Evolutionary conservation across 2,797 vertebrate species (phyloP).

Genomic region (Meda fulgida): DNA sequence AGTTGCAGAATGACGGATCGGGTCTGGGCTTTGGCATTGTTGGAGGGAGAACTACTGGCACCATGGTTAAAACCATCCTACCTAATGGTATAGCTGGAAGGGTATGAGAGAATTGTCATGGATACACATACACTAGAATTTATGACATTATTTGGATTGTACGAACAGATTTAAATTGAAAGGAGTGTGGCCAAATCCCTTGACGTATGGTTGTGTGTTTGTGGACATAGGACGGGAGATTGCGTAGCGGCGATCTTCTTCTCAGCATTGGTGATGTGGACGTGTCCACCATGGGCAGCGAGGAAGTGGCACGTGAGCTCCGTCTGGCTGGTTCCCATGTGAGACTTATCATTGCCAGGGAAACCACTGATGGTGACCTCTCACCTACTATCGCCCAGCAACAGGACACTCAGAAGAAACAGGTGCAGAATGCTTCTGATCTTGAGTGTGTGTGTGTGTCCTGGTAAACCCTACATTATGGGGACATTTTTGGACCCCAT

Average conservation of each 20-base stretch:
- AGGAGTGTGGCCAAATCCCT: background rate
- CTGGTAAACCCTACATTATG: too few species aligned
- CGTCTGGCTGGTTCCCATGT: constrained; percentile 88
- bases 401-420: constrained; percentile 67
- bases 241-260: constrained; percentile 90
- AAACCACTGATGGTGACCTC: constrained; percentile 76
- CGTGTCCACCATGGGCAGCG: constrained; percentile 88
- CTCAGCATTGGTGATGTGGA: constrained; percentile 91
- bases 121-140: background rate
- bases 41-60: constrained; percentile 89
- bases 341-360: constrained; percentile 89
- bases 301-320: constrained; percentile 90
- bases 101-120: constrained; percentile 71
- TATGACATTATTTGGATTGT: background rate
- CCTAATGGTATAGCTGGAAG: constrained; percentile 90
- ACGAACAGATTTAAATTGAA: background rate
- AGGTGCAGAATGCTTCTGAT: constrained; percentile 57
- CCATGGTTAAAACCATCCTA: constrained; percentile 94
- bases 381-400: constrained; percentile 74
- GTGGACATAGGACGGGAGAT: constrained; percentile 82
- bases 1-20: constrained; percentile 90
- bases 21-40: constrained; percentile 96
- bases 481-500: too few species aligned
- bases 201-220: constrained; percentile 5
- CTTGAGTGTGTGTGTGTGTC: background rate